Conservation (phyloP, 1,140 invertebrate species). For the Neuroterus valhalla region DNA sequence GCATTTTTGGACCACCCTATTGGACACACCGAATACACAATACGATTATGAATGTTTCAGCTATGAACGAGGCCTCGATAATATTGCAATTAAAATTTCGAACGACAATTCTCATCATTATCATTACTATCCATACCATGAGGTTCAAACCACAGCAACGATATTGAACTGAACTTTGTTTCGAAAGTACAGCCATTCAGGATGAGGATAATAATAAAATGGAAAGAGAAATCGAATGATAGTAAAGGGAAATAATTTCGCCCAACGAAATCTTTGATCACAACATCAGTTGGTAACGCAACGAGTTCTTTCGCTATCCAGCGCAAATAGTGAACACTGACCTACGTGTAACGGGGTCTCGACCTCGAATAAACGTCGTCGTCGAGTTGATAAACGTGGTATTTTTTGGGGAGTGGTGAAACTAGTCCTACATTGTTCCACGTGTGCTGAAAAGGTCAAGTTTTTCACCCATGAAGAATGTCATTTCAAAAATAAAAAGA, state of each 20-base stretch:
- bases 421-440: neutral
- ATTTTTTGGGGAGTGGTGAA: conserved; percentile 25
- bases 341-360: conserved; percentile 29
- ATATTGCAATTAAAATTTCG: too few relatives aligned
- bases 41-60: too few relatives aligned
- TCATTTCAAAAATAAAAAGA: too few relatives aligned
- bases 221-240: neutral
- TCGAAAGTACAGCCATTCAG: conserved; percentile 10
- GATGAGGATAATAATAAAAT: neutral
- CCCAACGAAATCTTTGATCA: conserved; percentile 18
- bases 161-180: conserved; percentile 9
- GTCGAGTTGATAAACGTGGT: conserved; percentile 27
- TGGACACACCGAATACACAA: too few relatives aligned
- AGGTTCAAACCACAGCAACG: too few relatives aligned
- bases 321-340: conserved; percentile 26
- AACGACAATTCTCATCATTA: too few relatives aligned
- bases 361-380: conserved; percentile 30
- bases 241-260: conserved; percentile 6
- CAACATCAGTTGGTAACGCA: neutral
- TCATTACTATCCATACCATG: too few relatives aligned
- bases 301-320: conserved; percentile 19
- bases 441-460: neutral
- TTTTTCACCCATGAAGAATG: neutral
- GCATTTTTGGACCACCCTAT: too few relatives aligned
- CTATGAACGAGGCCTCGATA: too few relatives aligned